Base-by-base conservation (phyloP, 2,797 vertebrate species). In the Sardinella longiceps region DNA sequence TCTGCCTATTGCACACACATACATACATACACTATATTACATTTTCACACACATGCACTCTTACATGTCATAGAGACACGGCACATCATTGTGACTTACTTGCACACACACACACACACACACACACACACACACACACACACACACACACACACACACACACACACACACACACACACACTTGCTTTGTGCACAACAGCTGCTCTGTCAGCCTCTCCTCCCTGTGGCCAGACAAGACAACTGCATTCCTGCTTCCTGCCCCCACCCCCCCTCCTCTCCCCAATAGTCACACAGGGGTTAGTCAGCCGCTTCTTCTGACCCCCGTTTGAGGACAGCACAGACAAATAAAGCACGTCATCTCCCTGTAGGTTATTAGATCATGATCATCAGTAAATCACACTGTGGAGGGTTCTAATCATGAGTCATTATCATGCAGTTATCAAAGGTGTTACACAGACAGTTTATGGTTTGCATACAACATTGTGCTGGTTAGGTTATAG, bases 171-270 rank as follows among this genome's bases (percentile, higher is more conserved):
- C 33, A 82, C 45, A 15, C 23, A 48, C 83, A 87, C 87, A 86
- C 20, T 56, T 56, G 53, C 23, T n/a, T 20, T 56, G 23, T 60
- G n/a, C 56, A 25, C 23, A 60, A 60, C 56, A 60, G 56, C 56
- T 60, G n/a, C 56, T 2, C n/a, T n/a, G 87, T 87, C 80, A 85
- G 88, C 85, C 33, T 87, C 89, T 85, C 93, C 95, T 89, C 87
- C 94, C 94, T 89, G 90, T 94, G 94, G 92, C 39, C 86, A 89
- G 15, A 77, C 82, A 85, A 85, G 82, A 88, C 81, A 89, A 88
- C 83, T 85, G 83, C 80, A 87, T 60, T 60, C n/a, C n/a, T 25
- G 23, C 56, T 4, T 18, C 51, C 18, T 20, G 5, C 20, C 53
- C 18, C 50, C 50, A 1, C 14, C 50, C 50, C 50, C 15, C 3